Evolutionary conservation across 2,797 vertebrate species (phyloP), one percentile per base, ranked within the genome.

Genomic region (Girardinus metallicus): DNA sequence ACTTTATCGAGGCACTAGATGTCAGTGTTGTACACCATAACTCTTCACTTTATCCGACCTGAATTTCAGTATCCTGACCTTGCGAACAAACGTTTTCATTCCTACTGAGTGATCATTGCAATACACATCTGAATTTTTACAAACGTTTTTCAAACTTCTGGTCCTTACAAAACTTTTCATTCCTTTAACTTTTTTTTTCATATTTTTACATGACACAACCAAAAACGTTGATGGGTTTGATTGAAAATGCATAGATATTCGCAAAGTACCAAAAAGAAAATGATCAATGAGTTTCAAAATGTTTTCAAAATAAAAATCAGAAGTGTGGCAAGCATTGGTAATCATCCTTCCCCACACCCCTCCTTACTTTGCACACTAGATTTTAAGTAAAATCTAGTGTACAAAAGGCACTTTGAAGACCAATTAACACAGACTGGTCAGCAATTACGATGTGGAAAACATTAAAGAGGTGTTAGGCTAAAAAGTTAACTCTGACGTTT

Each of bases 1-100:
- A 29, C 41, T 31, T 60, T 12, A 6, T 21, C 7, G 8, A 16
- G 18, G 36, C 55, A 62, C 51, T 81, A 81, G 80, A 57, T 55
- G 53, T 68, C 68, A 76, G 53, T 76, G 74, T 81, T 76, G 53
- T 9, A 31, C 73, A 73, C 21, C 10, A 60, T 29, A 60, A 43
- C 12, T 2, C 5, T 11, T 7, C 15, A 26, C 39, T 13, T 15
- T 55, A 39, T 68, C 16, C 53, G 18, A 39, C 64, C 13, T 44
- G 43, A n/a, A 31, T 26, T 26, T 70, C 34, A 71, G 4, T 47
- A 49, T 11, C 51, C 31, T 34, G 29, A 16, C 60, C 16, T 39
- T 66, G 31, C 64, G 26, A 68, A 26, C 62, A 66, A 66, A 41
- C 16, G 21, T 9, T 68, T 41, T 68, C 1, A 41, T 12, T 5